Evolutionary conservation across 2,113 vertebrate species (phyloP).

Genomic region (Pardalotus punctatus): DNA sequence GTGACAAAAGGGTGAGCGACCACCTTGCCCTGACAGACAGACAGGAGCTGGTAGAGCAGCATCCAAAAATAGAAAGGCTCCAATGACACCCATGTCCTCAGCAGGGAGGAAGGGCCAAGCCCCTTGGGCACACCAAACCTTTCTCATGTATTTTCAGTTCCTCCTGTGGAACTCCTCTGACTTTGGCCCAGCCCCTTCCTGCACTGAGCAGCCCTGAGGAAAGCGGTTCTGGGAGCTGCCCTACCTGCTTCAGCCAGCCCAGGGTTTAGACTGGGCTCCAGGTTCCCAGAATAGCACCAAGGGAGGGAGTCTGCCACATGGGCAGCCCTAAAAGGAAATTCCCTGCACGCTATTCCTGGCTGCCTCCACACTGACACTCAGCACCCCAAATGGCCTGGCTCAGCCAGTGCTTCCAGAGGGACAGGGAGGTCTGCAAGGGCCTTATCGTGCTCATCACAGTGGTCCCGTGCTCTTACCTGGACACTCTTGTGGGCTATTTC

Average conservation of each 20-base stretch:
- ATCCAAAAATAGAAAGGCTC: conserved; percentile 7
- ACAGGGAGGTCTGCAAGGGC: not conserved
- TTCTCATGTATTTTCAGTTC: not conserved
- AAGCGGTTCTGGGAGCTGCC: not conserved
- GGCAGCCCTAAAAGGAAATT: conserved; percentile 87
- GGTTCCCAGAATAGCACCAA: conserved; percentile 71
- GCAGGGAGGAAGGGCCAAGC: not conserved
- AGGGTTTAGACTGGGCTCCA: not conserved
- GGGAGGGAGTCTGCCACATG: not conserved
- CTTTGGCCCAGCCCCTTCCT: not conserved
- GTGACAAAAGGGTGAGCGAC: not conserved
- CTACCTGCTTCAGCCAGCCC: not conserved
- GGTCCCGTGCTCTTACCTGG: conserved; percentile 77
- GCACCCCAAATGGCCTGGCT: conserved; percentile 26
- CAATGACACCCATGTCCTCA: not conserved
- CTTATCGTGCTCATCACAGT: not conserved
- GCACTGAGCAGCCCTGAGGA: not conserved
- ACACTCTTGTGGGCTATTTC: conserved; percentile 95
- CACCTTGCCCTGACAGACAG: not conserved
- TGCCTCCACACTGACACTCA: not conserved
- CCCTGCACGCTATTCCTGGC: conserved; percentile 79
- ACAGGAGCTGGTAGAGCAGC: not conserved
- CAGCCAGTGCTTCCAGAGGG: not conserved
- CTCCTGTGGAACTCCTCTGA: not conserved
- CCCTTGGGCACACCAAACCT: not conserved